Percentiles rank a stretch among this genome's conserved stretches.
These are phyloP conservation scores for Oreortyx pictus DNA, from an alignment of 2,797 vertebrate species.

Conservation along the genomic window DNA sequence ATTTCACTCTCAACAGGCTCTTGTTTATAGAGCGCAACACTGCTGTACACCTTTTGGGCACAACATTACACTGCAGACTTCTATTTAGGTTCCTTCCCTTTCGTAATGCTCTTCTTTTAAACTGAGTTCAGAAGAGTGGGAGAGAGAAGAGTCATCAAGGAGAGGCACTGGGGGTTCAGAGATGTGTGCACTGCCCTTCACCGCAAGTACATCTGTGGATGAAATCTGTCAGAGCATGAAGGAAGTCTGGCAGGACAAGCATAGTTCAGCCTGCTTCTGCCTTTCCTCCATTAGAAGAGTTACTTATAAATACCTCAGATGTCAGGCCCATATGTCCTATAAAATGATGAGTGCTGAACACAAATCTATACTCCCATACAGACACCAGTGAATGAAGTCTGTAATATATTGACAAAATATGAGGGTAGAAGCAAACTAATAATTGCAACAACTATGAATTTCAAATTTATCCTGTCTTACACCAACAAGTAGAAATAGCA, in stretches of 20 bases:
- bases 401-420: not conserved
- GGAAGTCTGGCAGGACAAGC: not conserved
- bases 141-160: not conserved
- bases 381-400: not conserved
- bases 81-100: not conserved
- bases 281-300: not conserved
- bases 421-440: slow-evolving; percentile 21
- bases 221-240: slow-evolving; percentile 47
- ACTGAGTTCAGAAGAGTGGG: not conserved
- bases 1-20: not conserved
- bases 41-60: not conserved
- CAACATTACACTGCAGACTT: not conserved
- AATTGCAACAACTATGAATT: not conserved
- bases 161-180: not conserved
- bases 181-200: not conserved
- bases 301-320: not conserved
- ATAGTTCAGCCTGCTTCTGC: not conserved
- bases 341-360: not conserved
- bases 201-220: not conserved
- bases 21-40: not conserved
- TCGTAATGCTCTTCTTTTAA: not conserved
- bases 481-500: not conserved
- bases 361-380: not conserved
- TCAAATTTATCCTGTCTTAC: not conserved
- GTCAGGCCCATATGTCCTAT: not conserved